These are phyloP conservation scores for Chloroceryle aenea DNA, from an alignment of 2,113 vertebrate genomes.

Conservation along the genomic window DNA sequence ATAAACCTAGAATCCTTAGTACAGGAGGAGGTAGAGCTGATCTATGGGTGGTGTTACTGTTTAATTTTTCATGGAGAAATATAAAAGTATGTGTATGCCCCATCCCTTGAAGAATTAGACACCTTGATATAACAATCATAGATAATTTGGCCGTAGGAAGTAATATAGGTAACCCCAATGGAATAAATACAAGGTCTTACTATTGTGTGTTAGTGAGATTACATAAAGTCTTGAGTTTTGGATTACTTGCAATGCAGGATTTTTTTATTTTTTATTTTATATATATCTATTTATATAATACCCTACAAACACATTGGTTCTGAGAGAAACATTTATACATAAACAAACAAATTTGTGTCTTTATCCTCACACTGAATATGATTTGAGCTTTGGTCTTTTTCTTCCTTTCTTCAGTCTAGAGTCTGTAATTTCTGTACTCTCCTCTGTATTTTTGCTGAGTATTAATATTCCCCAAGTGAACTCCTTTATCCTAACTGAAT, in stretches of 20 bases:
- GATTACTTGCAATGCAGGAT: background rate
- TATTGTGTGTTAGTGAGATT: background rate
- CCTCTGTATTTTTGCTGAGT: background rate
- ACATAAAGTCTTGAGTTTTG: background rate
- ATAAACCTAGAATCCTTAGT: background rate
- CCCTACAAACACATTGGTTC: background rate
- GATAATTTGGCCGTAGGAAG: background rate
- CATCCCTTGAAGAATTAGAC: background rate
- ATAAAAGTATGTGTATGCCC: background rate
- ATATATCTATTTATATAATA: no score
- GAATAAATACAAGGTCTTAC: background rate
- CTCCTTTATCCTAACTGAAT: conserved; percentile 13
- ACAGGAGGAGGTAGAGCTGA: background rate
- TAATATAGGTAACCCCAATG: background rate
- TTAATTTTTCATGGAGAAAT: background rate
- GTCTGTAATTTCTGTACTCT: background rate
- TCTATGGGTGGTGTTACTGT: background rate
- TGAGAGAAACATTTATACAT: background rate
- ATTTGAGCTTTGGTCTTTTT: background rate
- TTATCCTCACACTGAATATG: background rate
- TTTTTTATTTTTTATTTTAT: no score
- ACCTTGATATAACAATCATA: background rate
- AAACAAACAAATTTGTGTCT: background rate
- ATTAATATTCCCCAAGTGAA: background rate
- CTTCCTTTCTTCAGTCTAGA: background rate